These are phyloP conservation scores for Papilio aristodemus DNA, from an alignment of 1,140 invertebrate genomes.

Conservation along the genomic window DNA sequence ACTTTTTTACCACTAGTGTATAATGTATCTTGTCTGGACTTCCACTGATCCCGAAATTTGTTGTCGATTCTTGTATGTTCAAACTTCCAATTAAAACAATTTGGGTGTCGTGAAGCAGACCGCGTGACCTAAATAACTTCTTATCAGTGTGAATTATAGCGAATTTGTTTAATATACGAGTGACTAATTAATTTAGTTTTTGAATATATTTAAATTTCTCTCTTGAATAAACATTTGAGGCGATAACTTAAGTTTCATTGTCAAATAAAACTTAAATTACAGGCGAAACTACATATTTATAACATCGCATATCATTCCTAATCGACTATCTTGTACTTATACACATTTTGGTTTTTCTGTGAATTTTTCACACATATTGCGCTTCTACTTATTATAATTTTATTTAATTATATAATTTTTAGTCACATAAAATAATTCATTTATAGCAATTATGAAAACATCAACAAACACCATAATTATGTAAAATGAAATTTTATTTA, in stretches of 20 bases:
- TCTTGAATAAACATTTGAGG: constrained; percentile 17
- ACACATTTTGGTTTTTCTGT: no score
- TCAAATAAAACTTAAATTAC: constrained; percentile 15
- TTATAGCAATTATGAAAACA: no score
- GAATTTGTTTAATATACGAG: not conserved
- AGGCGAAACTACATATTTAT: not conserved
- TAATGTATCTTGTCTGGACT: no score
- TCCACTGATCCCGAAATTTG: no score
- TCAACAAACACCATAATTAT: no score
- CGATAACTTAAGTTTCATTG: constrained; percentile 13
- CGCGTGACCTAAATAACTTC: not conserved
- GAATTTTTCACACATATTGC: no score
- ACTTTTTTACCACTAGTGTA: no score
- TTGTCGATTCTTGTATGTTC: no score
- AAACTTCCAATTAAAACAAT: no score
- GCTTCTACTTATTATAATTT: not conserved
- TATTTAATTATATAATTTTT: not conserved
- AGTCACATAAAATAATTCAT: no score
- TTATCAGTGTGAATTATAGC: constrained; percentile 2
- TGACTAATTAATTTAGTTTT: constrained; percentile 15
- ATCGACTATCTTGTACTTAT: not conserved
- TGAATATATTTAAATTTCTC: constrained; percentile 13
- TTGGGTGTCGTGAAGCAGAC: not conserved
- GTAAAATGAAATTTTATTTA: not conserved
- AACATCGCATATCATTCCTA: not conserved